phyloP scores from a whole-genome alignment of 2,797 vertebrate genomes.

The Artibeus lituratus region DNA sequence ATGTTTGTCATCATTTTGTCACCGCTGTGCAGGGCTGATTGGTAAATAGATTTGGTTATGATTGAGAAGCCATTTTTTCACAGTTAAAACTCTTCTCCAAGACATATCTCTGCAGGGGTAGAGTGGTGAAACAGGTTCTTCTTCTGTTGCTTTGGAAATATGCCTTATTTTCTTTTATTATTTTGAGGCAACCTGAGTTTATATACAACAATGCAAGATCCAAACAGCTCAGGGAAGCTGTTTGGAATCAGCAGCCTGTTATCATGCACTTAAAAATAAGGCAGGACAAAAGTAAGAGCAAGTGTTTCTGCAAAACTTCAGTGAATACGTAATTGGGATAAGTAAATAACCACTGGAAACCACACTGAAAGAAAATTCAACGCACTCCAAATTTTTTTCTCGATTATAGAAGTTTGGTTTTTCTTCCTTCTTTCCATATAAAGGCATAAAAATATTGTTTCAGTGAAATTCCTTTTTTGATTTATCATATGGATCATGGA shows the following conservation, averaged over 20 bases:
- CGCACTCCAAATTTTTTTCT: conserved; percentile 50
- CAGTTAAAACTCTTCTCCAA: conserved; percentile 22
- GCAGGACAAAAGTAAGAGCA: conserved; percentile 50
- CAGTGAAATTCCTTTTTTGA: conserved; percentile 59
- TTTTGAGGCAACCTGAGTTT: not conserved
- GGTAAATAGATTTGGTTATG: not conserved
- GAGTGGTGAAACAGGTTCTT: not conserved
- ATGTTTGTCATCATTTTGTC: conserved; percentile 39
- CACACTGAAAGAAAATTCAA: conserved; percentile 65
- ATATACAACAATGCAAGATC: not conserved
- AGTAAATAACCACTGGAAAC: conserved; percentile 58
- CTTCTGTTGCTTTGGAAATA: conserved; percentile 45
- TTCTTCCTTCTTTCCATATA: conserved; percentile 47
- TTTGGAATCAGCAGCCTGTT: not conserved
- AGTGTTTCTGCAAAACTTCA: conserved; percentile 37
- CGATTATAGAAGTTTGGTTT: conserved; percentile 64
- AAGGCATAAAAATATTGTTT: conserved; percentile 44
- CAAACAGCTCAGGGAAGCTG: not conserved
- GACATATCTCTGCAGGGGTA: not conserved
- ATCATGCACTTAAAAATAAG: not conserved
- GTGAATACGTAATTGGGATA: conserved; percentile 41
- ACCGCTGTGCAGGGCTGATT: not conserved
- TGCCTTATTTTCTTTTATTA: not conserved
- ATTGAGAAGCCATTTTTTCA: conserved; percentile 43
- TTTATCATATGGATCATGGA: not conserved